These are phyloP conservation scores for Daphoenositta chrysoptera DNA, from an alignment of 2,113 vertebrate genomes.

Conservation along the genomic window DNA sequence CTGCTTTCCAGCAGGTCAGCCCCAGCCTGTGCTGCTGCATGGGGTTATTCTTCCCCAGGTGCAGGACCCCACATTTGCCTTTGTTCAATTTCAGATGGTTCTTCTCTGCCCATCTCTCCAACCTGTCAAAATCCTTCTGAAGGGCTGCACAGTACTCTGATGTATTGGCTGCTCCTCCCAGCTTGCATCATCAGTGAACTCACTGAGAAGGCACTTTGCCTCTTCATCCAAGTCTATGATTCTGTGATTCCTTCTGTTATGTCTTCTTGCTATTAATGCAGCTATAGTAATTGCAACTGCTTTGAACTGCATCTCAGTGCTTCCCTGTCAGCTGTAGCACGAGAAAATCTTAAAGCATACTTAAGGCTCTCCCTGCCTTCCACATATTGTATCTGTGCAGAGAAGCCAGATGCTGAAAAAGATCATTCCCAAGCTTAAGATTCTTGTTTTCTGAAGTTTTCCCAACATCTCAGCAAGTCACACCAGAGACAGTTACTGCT, in stretches of 20 bases:
- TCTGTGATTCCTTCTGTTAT: not conserved
- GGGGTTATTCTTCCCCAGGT: not conserved
- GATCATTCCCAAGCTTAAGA: not conserved
- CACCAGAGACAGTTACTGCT: not conserved
- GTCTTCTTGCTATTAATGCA: not conserved
- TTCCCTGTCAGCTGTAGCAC: not conserved
- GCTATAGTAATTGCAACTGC: not conserved
- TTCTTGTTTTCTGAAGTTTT: not conserved
- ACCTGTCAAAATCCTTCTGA: not conserved
- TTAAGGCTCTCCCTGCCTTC: not conserved
- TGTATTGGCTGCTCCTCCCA: rapidly evolving
- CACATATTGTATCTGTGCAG: not conserved
- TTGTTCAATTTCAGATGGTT: not conserved
- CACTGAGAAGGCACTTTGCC: not conserved
- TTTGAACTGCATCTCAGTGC: not conserved
- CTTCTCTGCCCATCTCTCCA: not conserved
- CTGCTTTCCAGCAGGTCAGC: not conserved
- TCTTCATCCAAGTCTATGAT: not conserved
- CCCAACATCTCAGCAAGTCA: not conserved
- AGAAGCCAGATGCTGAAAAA: not conserved
- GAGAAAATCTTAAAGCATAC: not conserved
- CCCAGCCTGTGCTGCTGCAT: not conserved
- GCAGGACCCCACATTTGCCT: not conserved
- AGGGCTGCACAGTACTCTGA: not conserved
- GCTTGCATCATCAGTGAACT: not conserved